phyloP scores from a whole-genome alignment of 2,888 invertebrate species.

The Pheosia gnoma region DNA sequence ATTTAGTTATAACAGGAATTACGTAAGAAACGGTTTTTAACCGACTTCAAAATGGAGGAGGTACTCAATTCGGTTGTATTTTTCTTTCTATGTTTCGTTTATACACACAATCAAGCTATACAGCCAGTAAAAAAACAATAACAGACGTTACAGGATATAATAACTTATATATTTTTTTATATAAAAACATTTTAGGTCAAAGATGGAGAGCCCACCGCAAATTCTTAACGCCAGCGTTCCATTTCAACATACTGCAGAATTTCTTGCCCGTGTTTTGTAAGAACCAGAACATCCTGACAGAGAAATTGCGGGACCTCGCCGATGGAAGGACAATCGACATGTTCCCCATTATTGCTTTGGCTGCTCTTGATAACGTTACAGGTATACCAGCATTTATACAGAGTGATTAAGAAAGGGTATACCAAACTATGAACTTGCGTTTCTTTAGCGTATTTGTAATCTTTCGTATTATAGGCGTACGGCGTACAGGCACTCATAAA shows the following conservation, averaged over 20 bases:
- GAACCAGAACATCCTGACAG: conserved; percentile 83
- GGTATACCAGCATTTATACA: conserved; percentile 42
- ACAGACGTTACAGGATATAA: neutral
- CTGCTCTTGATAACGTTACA: conserved; percentile 77
- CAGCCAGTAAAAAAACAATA: no score
- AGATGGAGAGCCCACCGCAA: conserved; percentile 88
- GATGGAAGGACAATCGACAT: conserved; percentile 79
- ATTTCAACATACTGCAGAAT: conserved; percentile 90
- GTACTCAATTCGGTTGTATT: no score
- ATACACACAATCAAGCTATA: no score
- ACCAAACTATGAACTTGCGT: no score
- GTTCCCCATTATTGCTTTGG: conserved; percentile 84
- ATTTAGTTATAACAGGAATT: no score
- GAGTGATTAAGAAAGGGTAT: no score
- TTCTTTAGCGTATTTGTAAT: no score
- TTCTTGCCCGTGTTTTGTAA: conserved; percentile 88
- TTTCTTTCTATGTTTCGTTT: no score
- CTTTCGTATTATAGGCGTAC: no score
- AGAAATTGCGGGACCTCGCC: conserved; percentile 75
- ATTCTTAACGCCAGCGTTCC: conserved; percentile 90
- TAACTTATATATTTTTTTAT: conserved; percentile 5
- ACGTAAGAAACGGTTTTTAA: no score
- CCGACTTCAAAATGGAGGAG: no score
- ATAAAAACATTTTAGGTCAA: conserved; percentile 55
- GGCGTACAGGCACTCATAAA: no score